Conservation (phyloP, 1,140 invertebrate species). For the Diuraphis noxia region DNA sequence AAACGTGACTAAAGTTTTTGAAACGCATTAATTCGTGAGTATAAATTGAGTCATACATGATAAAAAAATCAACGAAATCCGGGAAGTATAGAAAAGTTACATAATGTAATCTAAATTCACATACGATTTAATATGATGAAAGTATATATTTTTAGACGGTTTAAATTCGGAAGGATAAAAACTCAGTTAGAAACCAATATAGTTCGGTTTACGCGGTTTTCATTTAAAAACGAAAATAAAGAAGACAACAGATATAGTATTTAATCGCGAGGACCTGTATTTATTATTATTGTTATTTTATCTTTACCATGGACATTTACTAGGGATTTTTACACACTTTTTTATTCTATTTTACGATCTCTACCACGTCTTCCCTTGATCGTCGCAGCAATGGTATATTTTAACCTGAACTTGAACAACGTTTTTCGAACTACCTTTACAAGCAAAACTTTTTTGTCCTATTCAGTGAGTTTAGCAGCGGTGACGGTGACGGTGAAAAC, state of each 20-base stretch:
- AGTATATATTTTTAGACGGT: not conserved
- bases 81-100: not conserved
- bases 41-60: not conserved
- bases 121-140: not conserved
- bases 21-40: not conserved
- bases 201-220: not conserved
- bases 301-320: not conserved
- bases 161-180: not conserved
- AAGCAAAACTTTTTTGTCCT: constrained; percentile 4
- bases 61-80: not conserved
- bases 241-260: not conserved
- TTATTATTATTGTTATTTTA: constrained; percentile 19
- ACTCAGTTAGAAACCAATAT: not conserved
- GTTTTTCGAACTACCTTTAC: not conserved
- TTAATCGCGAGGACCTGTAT: not conserved
- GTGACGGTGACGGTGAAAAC: constrained; percentile 8
- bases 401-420: not conserved
- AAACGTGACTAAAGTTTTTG: not conserved
- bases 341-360: not conserved
- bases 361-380: not conserved
- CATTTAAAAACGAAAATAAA: not conserved
- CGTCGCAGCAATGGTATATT: not conserved
- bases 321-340: not conserved
- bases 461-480: not conserved
- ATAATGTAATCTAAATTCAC: not conserved